Evolutionary conservation across 2,113 vertebrate species (phyloP).

Genomic region (Oryctolagus cuniculus): mOryCun1.1 NC_091438.1:9428001-9428500

Average conservation of each 20-base stretch:
- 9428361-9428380: neutral
- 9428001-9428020: neutral
- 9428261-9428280: neutral
- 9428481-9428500: slow-evolving; percentile 12
- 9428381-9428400: neutral
- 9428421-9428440: neutral
- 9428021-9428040: neutral
- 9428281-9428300: neutral
- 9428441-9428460: slow-evolving; percentile 1
- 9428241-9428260: neutral
- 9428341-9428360: neutral
- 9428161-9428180: neutral
- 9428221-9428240: neutral
- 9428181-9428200: neutral
- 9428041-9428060: fast-evolving
- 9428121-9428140: no score
- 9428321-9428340: neutral
- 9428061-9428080: no score
- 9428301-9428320: neutral
- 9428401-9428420: neutral
- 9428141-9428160: neutral
- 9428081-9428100: no score
- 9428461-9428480: neutral
- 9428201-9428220: no score
- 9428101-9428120: neutral